Evolutionary conservation across 2,888 invertebrate species (phyloP).

Genomic region (Netelia fuscicornis): DNA sequence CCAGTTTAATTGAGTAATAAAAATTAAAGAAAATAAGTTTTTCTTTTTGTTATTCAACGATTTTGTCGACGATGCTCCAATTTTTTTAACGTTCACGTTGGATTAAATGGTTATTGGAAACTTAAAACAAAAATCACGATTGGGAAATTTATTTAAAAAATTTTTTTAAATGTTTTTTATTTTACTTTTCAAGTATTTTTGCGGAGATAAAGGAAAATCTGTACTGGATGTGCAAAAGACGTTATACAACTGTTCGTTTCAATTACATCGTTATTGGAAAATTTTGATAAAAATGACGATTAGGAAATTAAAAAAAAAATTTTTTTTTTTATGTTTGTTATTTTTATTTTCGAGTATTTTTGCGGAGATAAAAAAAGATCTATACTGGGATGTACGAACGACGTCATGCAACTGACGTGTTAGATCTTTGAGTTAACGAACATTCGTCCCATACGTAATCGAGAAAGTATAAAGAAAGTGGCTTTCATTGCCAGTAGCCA

Average conservation of each 20-base stretch:
- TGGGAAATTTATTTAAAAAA: too few species aligned
- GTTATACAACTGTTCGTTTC: slow-evolving; percentile 44
- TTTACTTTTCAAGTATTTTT: neutral
- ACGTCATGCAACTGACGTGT: slow-evolving; percentile 48
- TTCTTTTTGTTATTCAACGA: neutral
- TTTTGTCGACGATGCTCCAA: neutral
- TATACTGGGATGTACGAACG: slow-evolving; percentile 13
- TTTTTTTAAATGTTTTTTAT: slow-evolving; percentile 9
- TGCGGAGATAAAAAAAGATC: neutral
- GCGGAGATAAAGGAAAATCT: neutral
- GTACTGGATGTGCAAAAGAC: slow-evolving; percentile 19
- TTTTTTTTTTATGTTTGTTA: slow-evolving; percentile 4
- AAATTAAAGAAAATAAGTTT: neutral
- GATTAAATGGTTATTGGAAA: neutral
- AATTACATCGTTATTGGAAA: neutral
- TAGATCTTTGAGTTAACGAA: slow-evolving; percentile 28
- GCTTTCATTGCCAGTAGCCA: slow-evolving; percentile 72
- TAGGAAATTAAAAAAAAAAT: too few species aligned
- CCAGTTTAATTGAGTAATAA: slow-evolving; percentile 12
- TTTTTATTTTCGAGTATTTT: neutral
- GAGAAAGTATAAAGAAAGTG: slow-evolving; percentile 78
- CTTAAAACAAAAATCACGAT: too few species aligned
- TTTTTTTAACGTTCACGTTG: neutral
- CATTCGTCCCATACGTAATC: slow-evolving; percentile 60
- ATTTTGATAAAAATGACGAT: too few species aligned